Conservation (phyloP, 2,113 vertebrate genomes). For the Patagioenas fasciata region DNA sequence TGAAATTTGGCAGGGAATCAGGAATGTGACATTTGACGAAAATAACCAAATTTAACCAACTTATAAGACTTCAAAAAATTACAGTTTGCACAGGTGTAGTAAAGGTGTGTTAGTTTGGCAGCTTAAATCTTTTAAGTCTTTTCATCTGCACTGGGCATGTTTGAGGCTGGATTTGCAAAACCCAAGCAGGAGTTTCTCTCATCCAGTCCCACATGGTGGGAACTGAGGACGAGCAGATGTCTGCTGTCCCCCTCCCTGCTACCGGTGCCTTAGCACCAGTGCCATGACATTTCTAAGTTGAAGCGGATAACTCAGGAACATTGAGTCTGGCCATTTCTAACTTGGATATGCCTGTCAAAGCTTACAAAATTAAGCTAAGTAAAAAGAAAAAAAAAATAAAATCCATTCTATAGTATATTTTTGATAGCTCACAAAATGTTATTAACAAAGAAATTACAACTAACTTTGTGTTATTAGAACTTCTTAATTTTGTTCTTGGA, state of each 20-base stretch:
- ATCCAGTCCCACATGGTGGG: not conserved
- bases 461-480: not conserved
- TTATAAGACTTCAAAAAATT: not conserved
- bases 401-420: not conserved
- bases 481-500: not conserved
- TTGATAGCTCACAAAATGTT: not conserved
- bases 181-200: not conserved
- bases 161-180: not conserved
- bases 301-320: rapidly evolving
- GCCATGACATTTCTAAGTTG: not conserved
- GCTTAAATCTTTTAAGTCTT: not conserved
- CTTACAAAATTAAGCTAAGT: not conserved
- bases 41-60: not conserved
- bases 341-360: not conserved
- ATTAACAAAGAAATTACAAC: not conserved
- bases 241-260: not conserved
- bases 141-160: not conserved
- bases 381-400: not conserved
- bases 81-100: not conserved
- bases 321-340: not conserved
- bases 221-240: not conserved
- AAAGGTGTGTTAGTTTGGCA: not conserved
- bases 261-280: not conserved
- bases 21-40: not conserved
- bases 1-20: not conserved